Evolutionary conservation across 2,113 vertebrate genomes (phyloP).

Genomic region (Crotalus tigris): DNA sequence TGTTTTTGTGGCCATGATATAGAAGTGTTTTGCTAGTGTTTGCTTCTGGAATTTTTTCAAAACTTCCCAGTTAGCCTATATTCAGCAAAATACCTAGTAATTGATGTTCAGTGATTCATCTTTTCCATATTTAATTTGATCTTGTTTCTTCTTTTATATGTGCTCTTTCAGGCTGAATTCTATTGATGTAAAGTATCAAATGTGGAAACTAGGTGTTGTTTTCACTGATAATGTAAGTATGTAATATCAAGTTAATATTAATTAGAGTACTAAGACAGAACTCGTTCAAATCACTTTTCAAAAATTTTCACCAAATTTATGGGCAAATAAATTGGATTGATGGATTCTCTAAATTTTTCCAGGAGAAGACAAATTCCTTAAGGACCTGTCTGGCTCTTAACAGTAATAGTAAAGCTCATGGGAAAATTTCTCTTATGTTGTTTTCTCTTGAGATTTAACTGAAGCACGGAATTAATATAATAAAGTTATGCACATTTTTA

Average conservation of each 20-base stretch:
- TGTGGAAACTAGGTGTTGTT: conserved; percentile 97
- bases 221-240: conserved; percentile 94
- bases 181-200: conserved; percentile 96
- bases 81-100: background rate
- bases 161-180: conserved; percentile 82
- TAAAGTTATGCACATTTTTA: background rate
- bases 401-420: background rate
- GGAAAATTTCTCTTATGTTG: background rate
- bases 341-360: background rate
- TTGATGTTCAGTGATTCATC: background rate
- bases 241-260: background rate
- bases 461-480: background rate
- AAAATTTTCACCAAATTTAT: background rate
- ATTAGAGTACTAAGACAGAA: background rate
- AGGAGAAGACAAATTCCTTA: background rate
- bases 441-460: background rate
- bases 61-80: background rate
- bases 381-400: background rate
- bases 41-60: background rate
- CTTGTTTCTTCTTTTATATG: conserved; percentile 13
- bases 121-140: background rate
- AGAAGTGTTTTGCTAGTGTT: background rate
- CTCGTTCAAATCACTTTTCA: background rate
- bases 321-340: background rate
- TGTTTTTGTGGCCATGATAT: background rate